phyloP scores from a whole-genome alignment of 35 echinoderm and acorn worm species.

The Heliocidaris erythrogramma region DNA sequence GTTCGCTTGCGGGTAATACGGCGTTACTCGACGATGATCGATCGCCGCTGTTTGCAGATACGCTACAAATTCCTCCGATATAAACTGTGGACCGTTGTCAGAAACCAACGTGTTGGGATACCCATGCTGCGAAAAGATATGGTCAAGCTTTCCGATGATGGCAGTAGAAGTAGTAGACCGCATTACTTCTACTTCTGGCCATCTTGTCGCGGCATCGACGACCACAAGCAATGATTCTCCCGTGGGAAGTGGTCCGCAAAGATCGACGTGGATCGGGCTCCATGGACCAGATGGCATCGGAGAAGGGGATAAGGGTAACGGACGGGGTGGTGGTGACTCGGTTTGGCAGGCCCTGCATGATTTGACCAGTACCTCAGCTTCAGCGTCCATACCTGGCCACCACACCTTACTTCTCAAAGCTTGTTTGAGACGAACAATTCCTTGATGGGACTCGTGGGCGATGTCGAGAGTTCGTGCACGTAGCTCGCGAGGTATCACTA shows the following conservation, averaged over 20 bases:
- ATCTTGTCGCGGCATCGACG: constrained; percentile 69
- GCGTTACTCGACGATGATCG: constrained; percentile 65
- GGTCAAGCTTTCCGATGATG: constrained; percentile 67
- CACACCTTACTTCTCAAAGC: constrained; percentile 32
- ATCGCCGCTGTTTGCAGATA: constrained; percentile 53
- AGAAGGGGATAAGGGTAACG: constrained; percentile 45
- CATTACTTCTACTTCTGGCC: constrained; percentile 68
- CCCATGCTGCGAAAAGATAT: constrained; percentile 64
- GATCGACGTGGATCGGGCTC: constrained; percentile 47
- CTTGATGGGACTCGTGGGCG: constrained; percentile 55
- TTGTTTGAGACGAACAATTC: constrained; percentile 54
- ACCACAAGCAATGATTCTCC: constrained; percentile 50
- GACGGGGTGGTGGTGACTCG: background rate
- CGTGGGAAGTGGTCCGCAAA: constrained; percentile 34
- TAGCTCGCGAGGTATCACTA: constrained; percentile 48
- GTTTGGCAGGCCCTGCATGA: background rate
- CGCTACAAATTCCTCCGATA: constrained; percentile 41
- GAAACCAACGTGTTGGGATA: constrained; percentile 50
- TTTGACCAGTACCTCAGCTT: background rate
- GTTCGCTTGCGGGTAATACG: constrained; percentile 76
- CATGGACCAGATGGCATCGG: constrained; percentile 29
- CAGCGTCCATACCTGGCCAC: constrained; percentile 30
- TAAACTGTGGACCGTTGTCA: constrained; percentile 84
- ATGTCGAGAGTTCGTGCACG: constrained; percentile 41
- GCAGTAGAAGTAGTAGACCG: constrained; percentile 63